phyloP scores from a whole-genome alignment of 2,113 vertebrate genomes.

The Hipposideros armiger region DNA sequence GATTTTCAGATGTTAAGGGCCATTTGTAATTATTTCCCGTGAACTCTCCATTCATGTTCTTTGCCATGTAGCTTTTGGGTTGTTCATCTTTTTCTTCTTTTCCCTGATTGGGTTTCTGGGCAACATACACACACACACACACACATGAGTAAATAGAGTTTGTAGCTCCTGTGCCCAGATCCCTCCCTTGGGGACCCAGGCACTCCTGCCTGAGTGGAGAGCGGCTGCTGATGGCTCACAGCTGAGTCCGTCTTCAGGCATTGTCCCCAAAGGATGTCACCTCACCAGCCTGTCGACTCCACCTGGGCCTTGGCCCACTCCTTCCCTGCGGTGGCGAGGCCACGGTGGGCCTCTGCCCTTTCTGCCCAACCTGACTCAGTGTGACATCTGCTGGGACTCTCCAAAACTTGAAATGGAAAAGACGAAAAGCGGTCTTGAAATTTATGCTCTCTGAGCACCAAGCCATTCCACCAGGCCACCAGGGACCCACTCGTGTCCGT shows the following conservation, averaged over 20 bases:
- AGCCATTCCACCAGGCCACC: background rate
- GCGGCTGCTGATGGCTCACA: background rate
- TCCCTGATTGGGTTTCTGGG: background rate
- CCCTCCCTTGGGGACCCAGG: background rate
- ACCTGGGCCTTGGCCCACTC: rapidly evolving
- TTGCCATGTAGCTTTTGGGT: background rate
- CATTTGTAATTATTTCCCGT: background rate
- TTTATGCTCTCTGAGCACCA: background rate
- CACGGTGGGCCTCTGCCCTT: background rate
- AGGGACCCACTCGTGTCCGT: background rate
- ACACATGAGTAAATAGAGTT: too few species aligned
- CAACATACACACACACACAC: too few species aligned
- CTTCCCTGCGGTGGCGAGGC: too few species aligned
- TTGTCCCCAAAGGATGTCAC: background rate
- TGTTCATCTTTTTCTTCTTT: background rate
- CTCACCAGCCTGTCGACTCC: background rate
- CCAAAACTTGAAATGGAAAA: background rate
- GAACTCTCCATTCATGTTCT: background rate
- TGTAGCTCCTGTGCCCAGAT: too few species aligned
- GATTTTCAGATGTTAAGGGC: background rate
- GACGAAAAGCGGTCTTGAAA: background rate
- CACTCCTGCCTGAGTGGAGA: background rate
- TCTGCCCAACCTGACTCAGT: background rate
- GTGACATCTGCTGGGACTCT: background rate
- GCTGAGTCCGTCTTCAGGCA: too few species aligned